Base-by-base conservation (phyloP, 2,797 vertebrate genomes). In the Peromyscus nudipes region DNA sequence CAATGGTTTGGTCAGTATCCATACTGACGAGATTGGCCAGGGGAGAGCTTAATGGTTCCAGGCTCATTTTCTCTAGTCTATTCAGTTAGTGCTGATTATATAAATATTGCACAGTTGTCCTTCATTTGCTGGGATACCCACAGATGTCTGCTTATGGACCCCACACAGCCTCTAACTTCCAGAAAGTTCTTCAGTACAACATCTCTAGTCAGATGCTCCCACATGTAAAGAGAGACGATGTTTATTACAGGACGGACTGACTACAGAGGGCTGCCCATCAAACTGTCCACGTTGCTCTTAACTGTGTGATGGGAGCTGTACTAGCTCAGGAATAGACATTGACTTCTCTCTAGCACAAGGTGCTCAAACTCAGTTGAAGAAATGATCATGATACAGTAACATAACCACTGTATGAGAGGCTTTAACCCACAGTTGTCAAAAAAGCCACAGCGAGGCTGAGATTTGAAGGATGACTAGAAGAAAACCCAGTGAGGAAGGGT, bases 31-130 rank as follows among this genome's bases (percentile, higher is more conserved):
- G 40, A 76, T 57, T 95, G 91, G 86, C 65, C 52, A 77, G 4
- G n/a, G n/a, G 4, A 93, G 31, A 46, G 31, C 29, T 37, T 94
- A 94, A 79, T 46, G 55, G 29, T 90, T 96, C 88, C 91, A 96
- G 96, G 65, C 9, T 97, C 60, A 87, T 96, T 97, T 97, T 85
- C 55, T 91, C 31, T 55, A 40, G 9, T 85, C 52, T 89, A 83
- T 83, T 97, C 84, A 79, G 91, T 91, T 94, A 85, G 52, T 55
- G 69, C 62, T 37, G 12, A 87, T 80, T 95, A 37, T 87, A 23
- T 96, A 94, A 92, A 95, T 85, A 64, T 46, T 85, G 49, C 49
- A 57, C 55, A 79, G 46, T 82, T 94, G 37, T 81, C 83, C 40
- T 77, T 96, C n/a, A 73, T 46, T 85, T 81, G 34, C 55, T 34